phyloP scores from a whole-genome alignment of 2,797 vertebrate genomes.

The Erethizon dorsatum region DNA sequence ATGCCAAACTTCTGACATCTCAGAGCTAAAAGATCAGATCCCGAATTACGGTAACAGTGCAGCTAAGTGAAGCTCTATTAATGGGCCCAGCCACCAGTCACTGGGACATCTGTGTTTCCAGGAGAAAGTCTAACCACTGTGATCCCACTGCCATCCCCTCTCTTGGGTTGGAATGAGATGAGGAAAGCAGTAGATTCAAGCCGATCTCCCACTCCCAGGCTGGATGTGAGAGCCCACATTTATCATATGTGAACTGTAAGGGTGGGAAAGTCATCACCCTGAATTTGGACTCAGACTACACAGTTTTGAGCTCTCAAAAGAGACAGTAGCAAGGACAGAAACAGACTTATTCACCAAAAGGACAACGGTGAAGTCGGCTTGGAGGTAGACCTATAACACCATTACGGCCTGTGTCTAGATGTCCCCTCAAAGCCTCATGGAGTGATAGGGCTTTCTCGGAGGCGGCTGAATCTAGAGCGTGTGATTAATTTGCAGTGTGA shows the following conservation, averaged over 20 bases:
- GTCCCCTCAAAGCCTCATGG: not conserved
- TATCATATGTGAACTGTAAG: not conserved
- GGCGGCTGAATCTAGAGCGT: not conserved
- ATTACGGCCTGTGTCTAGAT: not conserved
- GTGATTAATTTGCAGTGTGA: not conserved
- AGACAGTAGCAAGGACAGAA: not conserved
- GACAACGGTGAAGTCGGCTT: not conserved
- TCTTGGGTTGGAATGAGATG: not conserved
- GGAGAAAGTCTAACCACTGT: not conserved
- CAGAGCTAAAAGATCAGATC: not conserved
- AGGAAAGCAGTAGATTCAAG: not conserved
- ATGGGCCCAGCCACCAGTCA: not conserved
- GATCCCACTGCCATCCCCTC: not conserved
- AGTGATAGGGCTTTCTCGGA: not conserved
- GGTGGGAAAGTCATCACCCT: not conserved
- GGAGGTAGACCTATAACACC: fast-evolving
- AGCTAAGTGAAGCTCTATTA: not conserved
- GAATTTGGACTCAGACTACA: not conserved
- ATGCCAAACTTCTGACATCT: constrained; percentile 14
- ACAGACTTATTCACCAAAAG: not conserved
- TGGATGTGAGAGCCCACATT: not conserved
- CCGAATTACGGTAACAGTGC: not conserved
- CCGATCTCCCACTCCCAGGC: not conserved
- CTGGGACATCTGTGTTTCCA: not conserved
- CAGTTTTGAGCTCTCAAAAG: not conserved